A percentile compares a stretch with the other conserved stretches of the same genome.
These are phyloP conservation scores for western clawed frog (Xenopus tropicalis) DNA, from an alignment of 2,113 vertebrate species.

Conservation along the genomic window UCB_Xtro_10.0 CM004445.2:128516001-128516500, in stretches of 20 bases:
- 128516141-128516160: slow-evolving; percentile 46
- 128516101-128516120: slow-evolving; percentile 51
- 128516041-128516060: slow-evolving; percentile 10
- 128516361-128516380: neutral
- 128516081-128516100: slow-evolving; percentile 36
- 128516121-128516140: slow-evolving; percentile 51
- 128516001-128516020: slow-evolving; percentile 40
- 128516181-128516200: slow-evolving; percentile 48
- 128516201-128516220: slow-evolving; percentile 37
- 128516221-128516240: neutral
- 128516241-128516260: neutral
- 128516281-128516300: slow-evolving; percentile 6
- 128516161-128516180: slow-evolving; percentile 17
- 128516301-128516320: slow-evolving; percentile 15
- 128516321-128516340: neutral
- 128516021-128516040: slow-evolving; percentile 21
- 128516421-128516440: no score
- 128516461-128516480: no score
- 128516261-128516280: neutral
- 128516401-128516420: no score
- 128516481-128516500: no score
- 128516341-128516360: neutral
- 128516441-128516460: no score
- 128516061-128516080: slow-evolving; percentile 23
- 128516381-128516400: neutral